Evolutionary conservation across 1,140 invertebrate species (phyloP).

Genomic region (Portunus trituberculatus): DNA sequence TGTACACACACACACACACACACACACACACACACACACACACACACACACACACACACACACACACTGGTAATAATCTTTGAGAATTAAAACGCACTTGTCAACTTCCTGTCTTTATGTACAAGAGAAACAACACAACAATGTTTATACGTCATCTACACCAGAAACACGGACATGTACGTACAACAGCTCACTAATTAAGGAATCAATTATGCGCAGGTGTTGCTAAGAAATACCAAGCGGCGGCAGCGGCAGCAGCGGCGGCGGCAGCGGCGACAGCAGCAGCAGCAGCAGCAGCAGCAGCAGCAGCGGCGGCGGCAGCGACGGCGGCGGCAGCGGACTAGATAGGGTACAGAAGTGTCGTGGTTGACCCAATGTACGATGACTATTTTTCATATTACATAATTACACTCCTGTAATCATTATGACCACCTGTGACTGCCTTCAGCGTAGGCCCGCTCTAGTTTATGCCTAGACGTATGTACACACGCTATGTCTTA

Average conservation of each 20-base stretch:
- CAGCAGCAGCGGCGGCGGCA: no score
- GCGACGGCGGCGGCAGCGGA: no score
- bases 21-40: no score
- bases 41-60: background rate
- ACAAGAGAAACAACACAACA: conserved; percentile 16
- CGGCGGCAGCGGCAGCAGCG: background rate
- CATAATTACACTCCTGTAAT: background rate
- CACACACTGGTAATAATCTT: background rate
- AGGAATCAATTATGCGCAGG: conserved; percentile 8
- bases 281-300: no score
- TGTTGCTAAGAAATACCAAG: conserved; percentile 12
- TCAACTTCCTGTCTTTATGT: conserved; percentile 27
- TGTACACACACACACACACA: conserved; percentile 46
- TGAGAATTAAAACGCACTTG: background rate
- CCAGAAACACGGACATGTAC: background rate
- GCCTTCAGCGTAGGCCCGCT: background rate
- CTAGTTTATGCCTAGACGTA: background rate
- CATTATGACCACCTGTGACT: background rate
- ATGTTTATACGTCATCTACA: background rate
- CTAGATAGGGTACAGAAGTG: background rate
- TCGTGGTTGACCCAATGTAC: background rate
- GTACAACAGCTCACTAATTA: conserved; percentile 14
- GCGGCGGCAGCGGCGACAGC: background rate
- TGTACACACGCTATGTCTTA: background rate
- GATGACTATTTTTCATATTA: background rate